Conservation (phyloP, 2,888 invertebrate genomes). For the Diarsia brunnea region DNA sequence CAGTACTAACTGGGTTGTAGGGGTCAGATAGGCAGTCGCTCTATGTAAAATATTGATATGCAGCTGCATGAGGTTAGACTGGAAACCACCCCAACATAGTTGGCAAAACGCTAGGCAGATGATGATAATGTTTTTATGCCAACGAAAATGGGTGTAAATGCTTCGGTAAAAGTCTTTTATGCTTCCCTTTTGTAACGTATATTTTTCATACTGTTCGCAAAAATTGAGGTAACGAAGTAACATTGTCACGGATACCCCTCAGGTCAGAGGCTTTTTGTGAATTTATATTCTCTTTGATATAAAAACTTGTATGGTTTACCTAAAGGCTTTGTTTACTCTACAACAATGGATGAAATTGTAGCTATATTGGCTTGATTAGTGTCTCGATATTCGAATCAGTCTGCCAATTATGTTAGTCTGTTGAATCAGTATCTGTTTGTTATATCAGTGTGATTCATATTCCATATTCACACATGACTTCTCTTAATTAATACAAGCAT, state of each 20-base stretch:
- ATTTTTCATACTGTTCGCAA: constrained; percentile 27
- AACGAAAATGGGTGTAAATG: not conserved
- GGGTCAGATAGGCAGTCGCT: too few relatives aligned
- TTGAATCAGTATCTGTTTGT: constrained; percentile 19
- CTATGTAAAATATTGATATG: too few relatives aligned
- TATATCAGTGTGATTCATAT: not conserved
- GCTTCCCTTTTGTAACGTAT: constrained; percentile 24
- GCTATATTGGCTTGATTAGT: constrained; percentile 1
- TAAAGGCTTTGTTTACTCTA: not conserved
- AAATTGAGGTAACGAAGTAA: constrained; percentile 48
- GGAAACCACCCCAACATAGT: too few relatives aligned
- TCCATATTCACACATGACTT: not conserved
- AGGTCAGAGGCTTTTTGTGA: constrained; percentile 24
- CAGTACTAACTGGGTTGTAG: too few relatives aligned
- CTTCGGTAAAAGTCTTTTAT: constrained; percentile 14
- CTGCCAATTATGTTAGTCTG: not conserved
- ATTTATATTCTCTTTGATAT: constrained; percentile 16
- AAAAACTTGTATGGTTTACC: not conserved
- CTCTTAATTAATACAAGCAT: not conserved
- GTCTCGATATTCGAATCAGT: constrained; percentile 5
- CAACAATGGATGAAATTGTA: not conserved
- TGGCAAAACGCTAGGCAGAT: too few relatives aligned
- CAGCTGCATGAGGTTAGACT: too few relatives aligned
- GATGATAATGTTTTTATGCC: not conserved
- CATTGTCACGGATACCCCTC: constrained; percentile 37